Percentiles rank a stretch among this genome's conserved stretches.
phyloP scores from a whole-genome alignment of 2,888 invertebrate species.

The Sminthurides aquaticus region DNA sequence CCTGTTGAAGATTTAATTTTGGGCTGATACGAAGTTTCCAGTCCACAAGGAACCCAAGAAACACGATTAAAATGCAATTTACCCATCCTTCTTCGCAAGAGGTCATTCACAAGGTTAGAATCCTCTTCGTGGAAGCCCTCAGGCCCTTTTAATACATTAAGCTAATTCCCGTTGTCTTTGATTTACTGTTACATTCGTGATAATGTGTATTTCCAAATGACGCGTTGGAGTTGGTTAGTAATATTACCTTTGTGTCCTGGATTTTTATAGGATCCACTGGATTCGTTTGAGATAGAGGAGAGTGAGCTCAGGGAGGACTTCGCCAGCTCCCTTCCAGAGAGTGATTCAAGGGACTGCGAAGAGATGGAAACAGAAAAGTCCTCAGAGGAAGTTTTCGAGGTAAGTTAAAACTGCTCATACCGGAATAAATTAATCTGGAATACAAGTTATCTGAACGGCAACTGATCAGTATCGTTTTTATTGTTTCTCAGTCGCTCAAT shows the following conservation, averaged over 20 bases:
- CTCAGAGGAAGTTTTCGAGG: conserved; percentile 30
- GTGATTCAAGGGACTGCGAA: conserved; percentile 18
- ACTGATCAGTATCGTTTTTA: neutral
- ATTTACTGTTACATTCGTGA: neutral
- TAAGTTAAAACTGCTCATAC: neutral
- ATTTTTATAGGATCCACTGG: conserved; percentile 10
- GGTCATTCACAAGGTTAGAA: neutral
- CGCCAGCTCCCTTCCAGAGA: conserved; percentile 12
- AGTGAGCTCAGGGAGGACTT: conserved; percentile 17
- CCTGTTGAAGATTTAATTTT: no score
- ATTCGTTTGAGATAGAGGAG: conserved; percentile 16
- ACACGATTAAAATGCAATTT: neutral
- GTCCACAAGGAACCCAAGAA: neutral
- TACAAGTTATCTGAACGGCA: neutral
- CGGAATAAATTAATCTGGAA: neutral
- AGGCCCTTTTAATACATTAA: no score
- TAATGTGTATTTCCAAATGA: neutral
- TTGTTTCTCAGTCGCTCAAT: no score
- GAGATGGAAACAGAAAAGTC: conserved; percentile 36
- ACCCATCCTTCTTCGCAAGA: neutral
- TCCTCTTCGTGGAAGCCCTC: no score
- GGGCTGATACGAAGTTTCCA: no score
- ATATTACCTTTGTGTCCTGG: neutral
- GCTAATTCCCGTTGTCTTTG: no score
- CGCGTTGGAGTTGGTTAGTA: neutral